These are phyloP conservation scores for Urosaurus nigricauda DNA, from an alignment of 2,797 vertebrate genomes.

Conservation along the genomic window DNA sequence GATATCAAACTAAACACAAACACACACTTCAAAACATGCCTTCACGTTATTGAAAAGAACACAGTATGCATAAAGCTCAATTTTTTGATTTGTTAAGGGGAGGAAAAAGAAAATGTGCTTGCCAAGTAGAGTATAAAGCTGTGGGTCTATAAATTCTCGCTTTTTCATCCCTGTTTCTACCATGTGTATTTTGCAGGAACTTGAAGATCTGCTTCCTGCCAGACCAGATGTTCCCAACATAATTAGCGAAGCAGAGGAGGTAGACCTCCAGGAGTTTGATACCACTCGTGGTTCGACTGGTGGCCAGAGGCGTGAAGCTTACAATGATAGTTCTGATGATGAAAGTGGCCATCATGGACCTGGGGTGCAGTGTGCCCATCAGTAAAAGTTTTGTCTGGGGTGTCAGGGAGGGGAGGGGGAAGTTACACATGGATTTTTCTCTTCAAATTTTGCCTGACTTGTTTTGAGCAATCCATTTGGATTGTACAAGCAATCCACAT, in stretches of 20 bases:
- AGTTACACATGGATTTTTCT: constrained; percentile 84
- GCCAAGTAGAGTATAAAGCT: background rate
- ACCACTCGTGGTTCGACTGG: constrained; percentile 89
- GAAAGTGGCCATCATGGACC: constrained; percentile 93
- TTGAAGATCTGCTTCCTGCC: constrained; percentile 96
- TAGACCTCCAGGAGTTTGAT: constrained; percentile 97
- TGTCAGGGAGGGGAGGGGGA: constrained; percentile 48
- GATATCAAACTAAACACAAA: no score
- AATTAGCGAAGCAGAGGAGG: constrained; percentile 93
- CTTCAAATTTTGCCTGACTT: constrained; percentile 80
- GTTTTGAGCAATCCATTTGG: constrained; percentile 78
- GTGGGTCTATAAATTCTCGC: no score
- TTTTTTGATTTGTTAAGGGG: no score
- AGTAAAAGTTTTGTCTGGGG: constrained; percentile 84
- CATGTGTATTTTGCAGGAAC: constrained; percentile 82
- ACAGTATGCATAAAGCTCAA: no score
- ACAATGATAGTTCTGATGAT: constrained; percentile 97
- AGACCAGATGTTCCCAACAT: constrained; percentile 92
- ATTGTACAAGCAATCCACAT: constrained; percentile 82
- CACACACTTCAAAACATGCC: background rate
- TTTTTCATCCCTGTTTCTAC: constrained; percentile 33
- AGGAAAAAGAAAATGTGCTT: background rate
- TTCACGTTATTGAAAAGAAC: no score
- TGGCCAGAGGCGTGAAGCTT: constrained; percentile 93
- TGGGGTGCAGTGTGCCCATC: constrained; percentile 97